Percentiles rank a stretch among this genome's conserved stretches.
phyloP scores from a whole-genome alignment of 2,888 invertebrate species.

The Perizoma affinitatum region DNA sequence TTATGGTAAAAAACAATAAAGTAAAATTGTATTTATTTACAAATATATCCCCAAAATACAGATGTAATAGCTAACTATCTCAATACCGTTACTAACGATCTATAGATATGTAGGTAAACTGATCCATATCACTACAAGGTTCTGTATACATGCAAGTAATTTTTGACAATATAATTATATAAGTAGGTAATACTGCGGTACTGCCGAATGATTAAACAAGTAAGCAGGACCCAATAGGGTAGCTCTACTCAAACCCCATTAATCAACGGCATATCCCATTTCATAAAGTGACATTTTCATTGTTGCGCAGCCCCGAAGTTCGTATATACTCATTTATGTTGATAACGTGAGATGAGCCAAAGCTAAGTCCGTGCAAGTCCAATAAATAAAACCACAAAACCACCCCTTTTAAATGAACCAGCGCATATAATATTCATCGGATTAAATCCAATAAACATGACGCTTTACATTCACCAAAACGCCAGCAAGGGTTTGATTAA shows the following conservation, averaged over 20 bases:
- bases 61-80: too few relatives aligned
- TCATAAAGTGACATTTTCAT: constrained; percentile 82
- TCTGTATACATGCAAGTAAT: too few relatives aligned
- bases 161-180: too few relatives aligned
- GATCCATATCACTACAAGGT: too few relatives aligned
- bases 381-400: constrained; percentile 57
- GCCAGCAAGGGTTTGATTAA: constrained; percentile 25
- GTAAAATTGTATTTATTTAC: too few relatives aligned
- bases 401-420: constrained; percentile 40
- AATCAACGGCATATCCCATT: constrained; percentile 73
- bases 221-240: constrained; percentile 61
- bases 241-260: constrained; percentile 67
- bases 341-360: constrained; percentile 56
- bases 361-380: constrained; percentile 56
- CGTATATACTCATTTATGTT: constrained; percentile 70
- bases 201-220: constrained; percentile 60
- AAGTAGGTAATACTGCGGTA: constrained; percentile 15
- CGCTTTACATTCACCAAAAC: constrained; percentile 19
- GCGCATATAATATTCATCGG: constrained; percentile 38
- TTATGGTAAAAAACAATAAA: too few relatives aligned
- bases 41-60: too few relatives aligned
- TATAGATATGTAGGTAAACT: too few relatives aligned
- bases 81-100: too few relatives aligned
- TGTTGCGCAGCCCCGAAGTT: constrained; percentile 72
- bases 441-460: constrained; percentile 33